Base-by-base conservation (phyloP, 2,888 invertebrate genomes). In the Orchestes rusci region DNA sequence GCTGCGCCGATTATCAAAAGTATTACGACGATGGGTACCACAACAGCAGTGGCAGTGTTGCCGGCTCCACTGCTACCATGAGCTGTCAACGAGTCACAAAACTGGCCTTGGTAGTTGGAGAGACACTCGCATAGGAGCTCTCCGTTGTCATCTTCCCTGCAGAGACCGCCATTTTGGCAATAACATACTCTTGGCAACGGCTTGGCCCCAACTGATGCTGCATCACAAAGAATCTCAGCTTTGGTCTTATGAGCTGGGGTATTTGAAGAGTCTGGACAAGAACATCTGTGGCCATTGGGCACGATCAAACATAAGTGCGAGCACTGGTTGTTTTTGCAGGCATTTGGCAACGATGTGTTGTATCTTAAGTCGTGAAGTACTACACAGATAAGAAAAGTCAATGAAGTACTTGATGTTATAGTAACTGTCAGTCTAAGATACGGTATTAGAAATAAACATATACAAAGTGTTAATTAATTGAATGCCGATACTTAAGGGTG, bases 221-320 rank as follows among this genome's bases (percentile, higher is more conserved):
- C 89, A 69, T 92, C 90, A 63, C 94, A 95, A 33, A 75, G 69
- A 8, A 80, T 76, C 56, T 86, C 84, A 35, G 74, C 75, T 52
- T 79, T 75, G 33, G 59, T 57, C 45, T 65, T 59, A 19, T 65
- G 64, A 7, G 58, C 52, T 8, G 58, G 53, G 57, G 77, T 77
- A 51, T 74, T 72, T 30, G 70, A 65, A 13, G 72, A 62, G 71
- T 85, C 96, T 54, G 97, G 96, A 67, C 97, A 97, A 8, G 85
- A 80, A 67, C 97, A 97, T 45, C 85, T 79, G 56, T 84, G 80
- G 1, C 93, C 93, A 31, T 79, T 82, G 0, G 96, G 96, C 50
- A 93, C 84, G 8, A 88, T 72, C 32, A 97, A 77, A 68, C 97
- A 97, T 51, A 97, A 73, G 73, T 97, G 97, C 37, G 92, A 86